Evolutionary conservation across 2,113 vertebrate species (phyloP), one percentile per base, ranked within the genome.

Genomic region (Odocoileus virginianus): DNA sequence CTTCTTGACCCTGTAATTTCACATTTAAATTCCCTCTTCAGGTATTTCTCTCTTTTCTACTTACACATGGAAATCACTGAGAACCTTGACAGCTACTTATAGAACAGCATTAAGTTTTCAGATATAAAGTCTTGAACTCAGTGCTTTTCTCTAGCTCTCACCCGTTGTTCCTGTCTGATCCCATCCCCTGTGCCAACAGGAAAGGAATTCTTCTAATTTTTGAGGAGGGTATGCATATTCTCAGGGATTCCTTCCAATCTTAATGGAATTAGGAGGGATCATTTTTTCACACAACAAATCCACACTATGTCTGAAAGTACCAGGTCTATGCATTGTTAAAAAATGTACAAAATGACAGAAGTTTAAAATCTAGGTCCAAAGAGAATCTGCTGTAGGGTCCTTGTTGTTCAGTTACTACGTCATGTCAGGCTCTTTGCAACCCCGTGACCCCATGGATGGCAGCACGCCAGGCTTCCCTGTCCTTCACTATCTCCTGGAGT

Each of bases 131-230:
- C 33, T 55, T 33, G 11, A 79, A 74, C n/a, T 58, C n/a, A n/a
- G 3, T 6, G 0, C n/a, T 91, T 88, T 58, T 30, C 50, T 61
- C 21, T 25, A 78, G n/a, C 19, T 79, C 84, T 55, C 57, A 55
- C 6, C 2, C 0, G 0, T 55, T 30, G 6, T 57, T 61, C 33
- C 1, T 8, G 10, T 17, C 23, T 4, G n/a, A 61, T 27, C 40
- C 50, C 50, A 13, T 10, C 16, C 27, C 2, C 36, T 14, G 36
- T 21, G 78, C 40, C 61, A 23, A 19, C 8, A 52, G 2, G 36
- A 45, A 81, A 60, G 11, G 64, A 89, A 13, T 17, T 21, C 27
- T 86, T 21, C 16, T 61, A 19, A 2, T 23, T 10, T 55, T 2
- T 67, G 7, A 88, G 84, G 71, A n/a, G 0, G 30, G 1, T 3